Percentiles rank a stretch among this genome's conserved stretches.
Conservation (phyloP, 2,113 vertebrate species). For the Xenus cinereus region DNA sequence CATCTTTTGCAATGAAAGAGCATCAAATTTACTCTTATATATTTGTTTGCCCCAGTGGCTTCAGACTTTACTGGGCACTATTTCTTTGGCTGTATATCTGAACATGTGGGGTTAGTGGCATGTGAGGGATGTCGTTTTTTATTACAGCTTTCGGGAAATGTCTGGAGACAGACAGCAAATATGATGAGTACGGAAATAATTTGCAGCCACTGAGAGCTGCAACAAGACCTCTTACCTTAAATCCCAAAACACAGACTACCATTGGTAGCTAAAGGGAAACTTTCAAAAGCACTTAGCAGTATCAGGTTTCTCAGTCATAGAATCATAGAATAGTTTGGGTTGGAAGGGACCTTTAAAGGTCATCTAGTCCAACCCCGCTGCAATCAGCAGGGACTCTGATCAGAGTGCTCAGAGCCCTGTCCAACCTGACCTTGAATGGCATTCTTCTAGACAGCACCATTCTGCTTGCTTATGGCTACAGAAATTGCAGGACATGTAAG, state of each 20-base stretch:
- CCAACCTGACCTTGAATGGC: not conserved
- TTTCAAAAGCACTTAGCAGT: not conserved
- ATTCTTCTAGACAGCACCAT: not conserved
- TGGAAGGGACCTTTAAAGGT: not conserved
- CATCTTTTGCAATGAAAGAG: not conserved
- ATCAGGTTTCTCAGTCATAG: not conserved
- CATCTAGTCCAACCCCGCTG: not conserved
- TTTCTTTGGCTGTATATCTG: not conserved
- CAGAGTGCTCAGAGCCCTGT: not conserved
- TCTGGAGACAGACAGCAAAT: not conserved
- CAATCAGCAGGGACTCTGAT: not conserved
- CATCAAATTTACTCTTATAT: not conserved
- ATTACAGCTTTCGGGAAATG: not conserved
- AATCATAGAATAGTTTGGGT: not conserved
- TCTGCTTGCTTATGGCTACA: not conserved
- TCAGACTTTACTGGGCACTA: not conserved
- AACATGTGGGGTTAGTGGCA: not conserved
- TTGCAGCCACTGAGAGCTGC: not conserved
- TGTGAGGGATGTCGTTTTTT: not conserved
- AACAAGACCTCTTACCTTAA: not conserved
- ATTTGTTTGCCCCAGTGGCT: not conserved
- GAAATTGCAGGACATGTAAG: not conserved
- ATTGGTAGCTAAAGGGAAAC: not conserved
- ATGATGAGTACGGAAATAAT: not conserved
- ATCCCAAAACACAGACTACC: not conserved